These are phyloP conservation scores for Caenorhabditis sp. DNA, from an alignment of 2,888 invertebrate genomes.

Conservation along the genomic window DNA sequence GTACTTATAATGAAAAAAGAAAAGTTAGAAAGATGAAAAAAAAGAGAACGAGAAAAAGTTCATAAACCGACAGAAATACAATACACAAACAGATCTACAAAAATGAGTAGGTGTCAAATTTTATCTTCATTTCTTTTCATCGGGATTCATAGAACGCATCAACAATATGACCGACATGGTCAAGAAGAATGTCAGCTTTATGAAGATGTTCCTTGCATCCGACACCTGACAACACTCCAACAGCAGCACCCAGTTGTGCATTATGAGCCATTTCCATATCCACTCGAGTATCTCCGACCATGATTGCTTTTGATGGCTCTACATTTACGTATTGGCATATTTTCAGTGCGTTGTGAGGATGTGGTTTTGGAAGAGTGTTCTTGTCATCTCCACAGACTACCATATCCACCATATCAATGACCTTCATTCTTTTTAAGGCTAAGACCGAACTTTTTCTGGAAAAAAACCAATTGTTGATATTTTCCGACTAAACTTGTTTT, in stretches of 20 bases:
- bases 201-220: conserved; percentile 78
- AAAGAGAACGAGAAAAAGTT: neutral
- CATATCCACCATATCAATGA: conserved; percentile 83
- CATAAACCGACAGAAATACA: neutral
- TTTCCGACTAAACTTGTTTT: no score
- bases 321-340: conserved; percentile 78
- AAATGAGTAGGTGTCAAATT: conserved; percentile 8
- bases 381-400: conserved; percentile 85
- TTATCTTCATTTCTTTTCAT: neutral
- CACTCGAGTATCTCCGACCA: conserved; percentile 85
- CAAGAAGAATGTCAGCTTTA: conserved; percentile 74
- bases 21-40: neutral
- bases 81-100: conserved; percentile 34
- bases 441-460: conserved; percentile 76
- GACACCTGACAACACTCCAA: conserved; percentile 84
- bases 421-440: conserved; percentile 73
- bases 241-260: conserved; percentile 84
- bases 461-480: neutral
- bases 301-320: conserved; percentile 82
- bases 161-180: conserved; percentile 57
- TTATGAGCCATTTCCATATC: conserved; percentile 84
- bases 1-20: neutral
- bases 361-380: conserved; percentile 84
- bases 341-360: conserved; percentile 84
- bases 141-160: conserved; percentile 48